Evolutionary conservation across 2,113 vertebrate genomes (phyloP).

Genomic region (Crotalus helleri): DNA sequence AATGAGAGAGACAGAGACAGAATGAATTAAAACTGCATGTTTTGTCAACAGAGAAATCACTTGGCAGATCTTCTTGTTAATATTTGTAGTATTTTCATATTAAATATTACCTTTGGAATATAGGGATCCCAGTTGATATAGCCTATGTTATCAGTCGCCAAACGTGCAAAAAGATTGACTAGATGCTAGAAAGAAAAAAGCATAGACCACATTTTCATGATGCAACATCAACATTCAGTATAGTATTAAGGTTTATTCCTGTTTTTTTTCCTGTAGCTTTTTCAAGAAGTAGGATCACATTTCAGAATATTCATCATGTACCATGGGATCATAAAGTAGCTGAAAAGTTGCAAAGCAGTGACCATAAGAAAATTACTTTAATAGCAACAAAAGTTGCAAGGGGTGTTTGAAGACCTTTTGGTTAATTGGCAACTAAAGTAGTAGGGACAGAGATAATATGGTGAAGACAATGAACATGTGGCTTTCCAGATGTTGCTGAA

Average conservation of each 20-base stretch:
- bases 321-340: background rate
- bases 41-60: background rate
- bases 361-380: background rate
- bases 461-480: background rate
- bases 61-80: background rate
- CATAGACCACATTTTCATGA: slow-evolving; percentile 19
- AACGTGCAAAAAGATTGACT: slow-evolving; percentile 93
- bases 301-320: background rate
- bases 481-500: background rate
- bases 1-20: background rate
- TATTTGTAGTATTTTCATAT: background rate
- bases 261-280: background rate
- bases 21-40: background rate
- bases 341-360: background rate
- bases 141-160: slow-evolving; percentile 96
- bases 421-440: background rate
- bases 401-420: background rate
- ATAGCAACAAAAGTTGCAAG: background rate
- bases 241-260: background rate
- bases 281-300: background rate
- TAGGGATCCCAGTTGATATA: slow-evolving; percentile 97
- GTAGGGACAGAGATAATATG: background rate
- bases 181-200: slow-evolving; percentile 77
- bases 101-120: slow-evolving; percentile 87
- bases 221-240: background rate